Evolutionary conservation across 2,888 invertebrate species (phyloP).

Genomic region (Melinopterus prodromus): DNA sequence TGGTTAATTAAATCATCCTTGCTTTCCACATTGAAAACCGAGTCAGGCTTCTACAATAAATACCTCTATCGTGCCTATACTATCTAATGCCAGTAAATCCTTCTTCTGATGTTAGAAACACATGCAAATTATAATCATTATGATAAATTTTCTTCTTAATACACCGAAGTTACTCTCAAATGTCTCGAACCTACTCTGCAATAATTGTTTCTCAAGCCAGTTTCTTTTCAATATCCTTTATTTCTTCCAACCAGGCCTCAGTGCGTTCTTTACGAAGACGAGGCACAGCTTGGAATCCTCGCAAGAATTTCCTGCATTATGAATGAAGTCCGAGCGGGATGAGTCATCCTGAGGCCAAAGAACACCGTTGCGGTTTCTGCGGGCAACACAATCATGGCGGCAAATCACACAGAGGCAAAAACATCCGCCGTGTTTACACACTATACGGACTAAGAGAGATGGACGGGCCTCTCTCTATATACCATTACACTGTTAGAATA

Average conservation of each 20-base stretch:
- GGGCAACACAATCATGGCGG: not conserved
- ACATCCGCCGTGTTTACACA: slow-evolving; percentile 4
- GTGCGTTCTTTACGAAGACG: not conserved
- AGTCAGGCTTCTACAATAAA: no score
- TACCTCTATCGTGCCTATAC: no score
- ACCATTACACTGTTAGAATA: not conserved
- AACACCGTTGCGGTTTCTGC: not conserved
- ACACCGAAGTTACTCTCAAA: no score
- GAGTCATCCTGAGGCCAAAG: not conserved
- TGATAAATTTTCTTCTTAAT: no score
- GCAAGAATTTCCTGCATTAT: not conserved
- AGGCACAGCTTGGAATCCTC: not conserved
- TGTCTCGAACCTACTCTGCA: no score
- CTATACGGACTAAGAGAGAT: not conserved
- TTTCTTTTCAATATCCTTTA: not conserved
- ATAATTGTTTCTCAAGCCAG: not conserved
- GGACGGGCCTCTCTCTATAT: not conserved
- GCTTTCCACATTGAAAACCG: no score
- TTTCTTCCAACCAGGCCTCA: not conserved
- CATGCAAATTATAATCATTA: no score
- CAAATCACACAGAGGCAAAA: slow-evolving; percentile 4
- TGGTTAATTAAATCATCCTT: no score
- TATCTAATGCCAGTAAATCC: no score
- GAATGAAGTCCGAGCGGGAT: not conserved
- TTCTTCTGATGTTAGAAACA: no score